phyloP scores from a whole-genome alignment of 2,113 vertebrate species.

The Lipophrys pholis region DNA sequence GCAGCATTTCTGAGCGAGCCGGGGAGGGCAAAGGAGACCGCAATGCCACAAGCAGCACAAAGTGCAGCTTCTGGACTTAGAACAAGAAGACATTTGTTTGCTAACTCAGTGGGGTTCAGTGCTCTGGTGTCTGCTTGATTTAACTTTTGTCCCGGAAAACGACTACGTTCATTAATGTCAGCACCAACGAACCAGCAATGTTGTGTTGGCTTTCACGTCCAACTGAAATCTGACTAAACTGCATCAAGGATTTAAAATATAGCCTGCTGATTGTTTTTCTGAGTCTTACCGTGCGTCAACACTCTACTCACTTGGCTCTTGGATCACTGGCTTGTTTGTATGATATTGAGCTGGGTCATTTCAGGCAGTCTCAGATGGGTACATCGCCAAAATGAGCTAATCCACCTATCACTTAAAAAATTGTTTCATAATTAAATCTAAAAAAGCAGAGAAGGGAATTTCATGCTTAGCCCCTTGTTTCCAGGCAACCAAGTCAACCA shows the following conservation, averaged over 20 bases:
- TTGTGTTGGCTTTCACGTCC: conserved; percentile 26
- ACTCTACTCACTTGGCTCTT: conserved; percentile 7
- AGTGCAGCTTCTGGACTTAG: conserved; percentile 63
- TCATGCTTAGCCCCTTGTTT: conserved; percentile 71
- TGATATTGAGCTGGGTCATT: conserved; percentile 40
- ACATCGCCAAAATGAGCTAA: conserved; percentile 48
- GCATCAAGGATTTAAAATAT: conserved; percentile 34
- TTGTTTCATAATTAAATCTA: conserved; percentile 66
- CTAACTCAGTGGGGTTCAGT: conserved; percentile 55
- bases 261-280: conserved; percentile 17
- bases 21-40: conserved; percentile 52
- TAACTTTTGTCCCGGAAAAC: conserved; percentile 51
- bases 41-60: conserved; percentile 65
- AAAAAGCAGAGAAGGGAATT: conserved; percentile 48
- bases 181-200: conserved; percentile 19
- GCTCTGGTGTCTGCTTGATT: conserved; percentile 64
- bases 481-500: conserved; percentile 79
- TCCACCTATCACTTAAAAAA: conserved; percentile 48
- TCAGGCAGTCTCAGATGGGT: conserved; percentile 37
- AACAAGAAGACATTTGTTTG: conserved; percentile 74
- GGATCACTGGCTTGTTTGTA: conserved; percentile 47
- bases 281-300: conserved; percentile 8
- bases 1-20: conserved; percentile 49
- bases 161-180: conserved; percentile 49
- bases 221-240: conserved; percentile 33